phyloP scores from a whole-genome alignment of 2,888 invertebrate genomes.

The Chromoteleia sp. region DNA sequence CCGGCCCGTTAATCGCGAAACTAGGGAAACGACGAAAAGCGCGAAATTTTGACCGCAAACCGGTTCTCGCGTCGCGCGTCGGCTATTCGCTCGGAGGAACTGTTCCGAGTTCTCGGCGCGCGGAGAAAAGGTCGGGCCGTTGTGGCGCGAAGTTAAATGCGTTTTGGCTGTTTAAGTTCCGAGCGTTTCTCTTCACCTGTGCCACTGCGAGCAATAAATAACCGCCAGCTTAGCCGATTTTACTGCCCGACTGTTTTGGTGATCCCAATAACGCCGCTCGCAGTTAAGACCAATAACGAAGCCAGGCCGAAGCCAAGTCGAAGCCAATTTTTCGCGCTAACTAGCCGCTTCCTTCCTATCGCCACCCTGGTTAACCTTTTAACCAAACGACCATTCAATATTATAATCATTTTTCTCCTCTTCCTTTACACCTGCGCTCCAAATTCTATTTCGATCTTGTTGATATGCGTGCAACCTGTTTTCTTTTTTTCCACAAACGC shows the following conservation, averaged over 20 bases:
- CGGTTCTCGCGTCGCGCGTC: constrained; percentile 9
- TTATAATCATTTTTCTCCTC: constrained; percentile 65
- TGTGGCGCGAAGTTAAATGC: constrained; percentile 63
- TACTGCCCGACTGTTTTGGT: constrained; percentile 80
- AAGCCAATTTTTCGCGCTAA: constrained; percentile 84
- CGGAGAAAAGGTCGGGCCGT: constrained; percentile 41
- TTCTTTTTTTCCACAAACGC: too few relatives aligned
- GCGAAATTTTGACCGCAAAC: constrained; percentile 31
- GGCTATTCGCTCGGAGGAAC: constrained; percentile 1
- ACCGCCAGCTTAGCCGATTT: constrained; percentile 84
- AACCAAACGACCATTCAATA: constrained; percentile 73
- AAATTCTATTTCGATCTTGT: background rate
- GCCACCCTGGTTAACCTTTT: constrained; percentile 83
- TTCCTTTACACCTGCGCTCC: constrained; percentile 46
- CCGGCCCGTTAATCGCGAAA: constrained; percentile 19
- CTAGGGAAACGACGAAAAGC: constrained; percentile 29
- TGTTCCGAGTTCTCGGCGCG: background rate
- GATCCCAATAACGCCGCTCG: constrained; percentile 81
- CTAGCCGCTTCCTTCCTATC: constrained; percentile 81
- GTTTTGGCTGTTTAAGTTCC: constrained; percentile 67
- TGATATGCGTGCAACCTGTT: background rate
- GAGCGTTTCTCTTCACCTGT: constrained; percentile 81
- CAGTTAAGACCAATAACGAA: constrained; percentile 76
- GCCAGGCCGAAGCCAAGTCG: constrained; percentile 75
- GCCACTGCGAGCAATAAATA: constrained; percentile 82